phyloP scores from a whole-genome alignment of 2,113 vertebrate genomes.

The Cisticola juncidis region DNA sequence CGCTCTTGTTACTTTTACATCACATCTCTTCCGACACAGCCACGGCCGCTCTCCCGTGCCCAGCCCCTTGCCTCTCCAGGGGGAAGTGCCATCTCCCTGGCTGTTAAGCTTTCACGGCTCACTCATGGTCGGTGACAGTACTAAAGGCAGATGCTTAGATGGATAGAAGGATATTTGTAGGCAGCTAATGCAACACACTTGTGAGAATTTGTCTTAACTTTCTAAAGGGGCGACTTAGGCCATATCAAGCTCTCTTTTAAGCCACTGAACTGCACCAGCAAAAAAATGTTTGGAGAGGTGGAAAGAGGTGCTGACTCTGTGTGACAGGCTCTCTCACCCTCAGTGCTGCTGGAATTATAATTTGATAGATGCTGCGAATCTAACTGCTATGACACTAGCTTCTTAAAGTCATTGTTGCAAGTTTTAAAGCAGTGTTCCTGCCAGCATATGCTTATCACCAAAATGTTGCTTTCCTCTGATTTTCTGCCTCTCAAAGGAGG shows the following conservation, averaged over 20 bases:
- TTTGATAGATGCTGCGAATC: neutral
- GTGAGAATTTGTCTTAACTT: neutral
- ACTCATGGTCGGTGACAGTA: fast-evolving
- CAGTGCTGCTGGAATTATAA: neutral
- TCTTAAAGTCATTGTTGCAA: neutral
- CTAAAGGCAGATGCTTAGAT: neutral
- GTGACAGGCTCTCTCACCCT: neutral
- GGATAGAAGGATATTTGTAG: neutral
- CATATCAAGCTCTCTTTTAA: neutral
- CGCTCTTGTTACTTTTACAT: fast-evolving
- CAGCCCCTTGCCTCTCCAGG: neutral
- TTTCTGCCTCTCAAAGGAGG: slow-evolving; percentile 11
- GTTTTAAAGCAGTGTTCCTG: neutral
- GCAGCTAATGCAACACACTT: neutral
- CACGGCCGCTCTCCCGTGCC: fast-evolving
- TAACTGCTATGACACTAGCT: neutral
- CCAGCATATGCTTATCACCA: neutral
- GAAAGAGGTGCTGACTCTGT: neutral
- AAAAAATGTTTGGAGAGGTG: neutral
- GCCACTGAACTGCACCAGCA: neutral
- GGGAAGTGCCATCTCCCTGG: too few relatives aligned
- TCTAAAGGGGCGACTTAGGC: neutral
- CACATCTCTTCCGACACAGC: neutral
- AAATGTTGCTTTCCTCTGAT: slow-evolving; percentile 7
- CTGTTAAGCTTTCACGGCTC: neutral